Evolutionary conservation across 2,113 vertebrate genomes (phyloP), one percentile per base, ranked within the genome.

Genomic region (Herpetotheres cachinnans): DNA sequence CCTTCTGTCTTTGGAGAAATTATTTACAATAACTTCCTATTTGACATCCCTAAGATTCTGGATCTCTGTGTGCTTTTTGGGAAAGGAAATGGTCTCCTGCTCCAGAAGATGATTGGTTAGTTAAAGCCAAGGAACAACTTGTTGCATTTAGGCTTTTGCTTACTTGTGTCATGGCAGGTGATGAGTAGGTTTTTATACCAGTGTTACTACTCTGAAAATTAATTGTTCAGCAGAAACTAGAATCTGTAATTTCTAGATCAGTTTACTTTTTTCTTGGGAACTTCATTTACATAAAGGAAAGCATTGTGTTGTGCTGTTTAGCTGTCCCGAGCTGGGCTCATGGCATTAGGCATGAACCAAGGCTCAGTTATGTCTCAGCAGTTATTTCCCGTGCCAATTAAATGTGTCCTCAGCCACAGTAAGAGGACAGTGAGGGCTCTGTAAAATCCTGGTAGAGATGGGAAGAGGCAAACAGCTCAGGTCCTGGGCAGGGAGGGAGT

Each of bases 41-140:
- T 99, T 2, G 99, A 99, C 98, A 99, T 99, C 98, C 99, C 99
- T 8, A 99, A 99, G 98, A 99, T 99, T 76, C 87, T 99, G 98
- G 99, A 99, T 97, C 98, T 99, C 59, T 99, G 99, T 66, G 98
- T 99, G 87, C 98, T 99, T 30, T 99, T 99, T 92, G 99, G 99
- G 50, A 99, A 99, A 96, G 99, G 99, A 94, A 99, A 99, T 89
- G 81, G 98, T 14, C 97, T 97, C 25, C 97, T 99, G 84, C 98
- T 99, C 63, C 99, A 99, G 93, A 99, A 99, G 98, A 99, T 99
- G 99, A 99, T 99, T 19, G 99, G 99, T 99, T 62, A 61, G 98
- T 97, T 62, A 69, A 80, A 80, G 26, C 32, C 34, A 49, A 52
- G 85, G 52, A 63, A 24, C 6, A 38, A 3, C 34, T 40, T 47